Base-by-base conservation (phyloP, 2,797 vertebrate genomes). In the Petrocephalus schoutedeni region DNA sequence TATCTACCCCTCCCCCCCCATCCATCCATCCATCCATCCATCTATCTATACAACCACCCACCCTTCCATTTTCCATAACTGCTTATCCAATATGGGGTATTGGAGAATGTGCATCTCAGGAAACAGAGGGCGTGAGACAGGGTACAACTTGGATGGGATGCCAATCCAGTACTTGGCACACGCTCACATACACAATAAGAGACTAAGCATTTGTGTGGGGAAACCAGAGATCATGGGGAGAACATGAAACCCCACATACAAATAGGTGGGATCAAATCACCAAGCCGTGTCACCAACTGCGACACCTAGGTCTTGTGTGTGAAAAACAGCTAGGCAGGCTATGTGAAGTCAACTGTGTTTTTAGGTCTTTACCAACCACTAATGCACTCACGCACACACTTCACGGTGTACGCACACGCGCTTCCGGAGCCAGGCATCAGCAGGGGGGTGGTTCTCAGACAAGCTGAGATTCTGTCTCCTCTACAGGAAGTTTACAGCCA, bases 401-500 rank as follows among this genome's bases (percentile, higher is more conserved):
- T 67, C 64, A 67, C 32, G 64, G 10, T 49, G 74, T 41, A 80
- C 74, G 8, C 45, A 49, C 45, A 19, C 16, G 5, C 2, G 0
- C 74, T 21, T 51, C 77, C 19, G 41, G 19, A 19, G 19, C n/a
- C 80, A 10, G 19, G n/a, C 80, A 49, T n/a, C 41, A 4, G 36
- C 49, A 21, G 80, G 80, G 21, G 12, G 54, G 10, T 36, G 84
- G 4, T 10, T 58, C 16, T 28, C 32, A 54, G 28, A 28, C 19
- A 32, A 58, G 54, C 51, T n/a, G 23, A 85, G 14, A 32, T 36
- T 36, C 84, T 58, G 12, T 57, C 28, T 57, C 84, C 28, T 85
- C 53, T 56, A 57, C 84, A 85, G 54, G 84, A 85, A 85, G 23
- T 53, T 87, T 89, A 92, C 92, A 92, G 91, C 90, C 92, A 91